Conservation (phyloP, 2,113 vertebrate genomes). For the Percina caprodes region DNA sequence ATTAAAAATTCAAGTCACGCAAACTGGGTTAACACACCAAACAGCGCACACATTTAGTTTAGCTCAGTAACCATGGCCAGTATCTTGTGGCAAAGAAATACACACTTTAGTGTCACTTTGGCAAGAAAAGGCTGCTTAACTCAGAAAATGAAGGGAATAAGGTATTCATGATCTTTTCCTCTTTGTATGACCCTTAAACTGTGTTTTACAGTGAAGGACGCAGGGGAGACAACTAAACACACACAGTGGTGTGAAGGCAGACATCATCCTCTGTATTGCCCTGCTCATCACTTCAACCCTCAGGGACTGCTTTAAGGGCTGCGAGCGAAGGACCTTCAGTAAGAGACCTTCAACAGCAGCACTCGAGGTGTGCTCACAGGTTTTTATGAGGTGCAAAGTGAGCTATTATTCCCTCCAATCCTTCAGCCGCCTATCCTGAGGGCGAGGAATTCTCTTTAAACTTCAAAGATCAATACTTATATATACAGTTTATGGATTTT, state of each 20-base stretch:
- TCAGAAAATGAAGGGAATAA: not conserved
- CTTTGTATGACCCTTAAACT: not conserved
- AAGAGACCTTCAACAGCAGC: constrained; percentile 58
- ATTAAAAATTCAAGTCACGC: constrained; percentile 77
- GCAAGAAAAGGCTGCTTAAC: constrained; percentile 17
- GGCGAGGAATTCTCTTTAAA: constrained; percentile 46
- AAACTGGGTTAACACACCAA: constrained; percentile 78
- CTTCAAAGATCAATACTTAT: constrained; percentile 66
- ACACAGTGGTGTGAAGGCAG: constrained; percentile 14
- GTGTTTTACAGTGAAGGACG: constrained; percentile 24
- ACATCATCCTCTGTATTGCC: not conserved
- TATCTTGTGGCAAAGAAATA: constrained; percentile 51
- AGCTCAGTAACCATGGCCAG: constrained; percentile 51
- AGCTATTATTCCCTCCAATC: constrained; percentile 63
- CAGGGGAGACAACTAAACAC: constrained; percentile 27
- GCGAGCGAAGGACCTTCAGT: constrained; percentile 32
- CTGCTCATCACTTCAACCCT: constrained; percentile 37
- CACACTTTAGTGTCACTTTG: constrained; percentile 56
- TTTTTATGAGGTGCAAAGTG: constrained; percentile 82
- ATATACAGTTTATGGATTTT: constrained; percentile 56
- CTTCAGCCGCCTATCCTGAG: constrained; percentile 40
- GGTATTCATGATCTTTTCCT: constrained; percentile 18
- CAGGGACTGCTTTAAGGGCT: constrained; percentile 28
- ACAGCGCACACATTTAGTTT: constrained; percentile 65
- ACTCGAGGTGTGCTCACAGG: constrained; percentile 56